Percentiles rank a stretch among this genome's conserved stretches.
Conservation (phyloP, 2,888 invertebrate species). For the Xestobium rufovillosum region DNA sequence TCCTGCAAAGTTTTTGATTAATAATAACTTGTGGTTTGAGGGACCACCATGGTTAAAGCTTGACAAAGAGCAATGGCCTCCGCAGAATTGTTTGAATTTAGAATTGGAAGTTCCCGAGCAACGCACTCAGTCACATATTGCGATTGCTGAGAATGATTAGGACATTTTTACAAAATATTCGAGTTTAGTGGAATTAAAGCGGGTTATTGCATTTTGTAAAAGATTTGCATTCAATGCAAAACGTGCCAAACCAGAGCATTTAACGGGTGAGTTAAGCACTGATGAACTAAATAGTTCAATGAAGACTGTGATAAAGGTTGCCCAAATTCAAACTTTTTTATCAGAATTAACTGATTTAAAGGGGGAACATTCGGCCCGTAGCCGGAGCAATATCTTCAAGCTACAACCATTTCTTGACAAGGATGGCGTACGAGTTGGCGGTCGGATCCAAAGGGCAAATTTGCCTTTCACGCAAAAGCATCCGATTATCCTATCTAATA, state of each 20-base stretch:
- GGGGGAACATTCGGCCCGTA: no score
- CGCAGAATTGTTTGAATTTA: background rate
- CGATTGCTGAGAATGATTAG: background rate
- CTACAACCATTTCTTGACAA: constrained; percentile 23
- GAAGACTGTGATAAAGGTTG: no score
- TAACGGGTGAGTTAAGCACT: no score
- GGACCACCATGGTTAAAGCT: no score
- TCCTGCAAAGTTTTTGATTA: constrained; percentile 4
- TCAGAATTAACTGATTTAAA: no score
- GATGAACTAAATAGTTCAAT: no score
- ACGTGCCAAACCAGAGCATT: no score
- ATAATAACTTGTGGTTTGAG: constrained; percentile 11
- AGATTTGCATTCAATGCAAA: no score
- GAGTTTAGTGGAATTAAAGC: constrained; percentile 12
- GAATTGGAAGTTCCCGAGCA: background rate
- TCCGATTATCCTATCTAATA: no score
- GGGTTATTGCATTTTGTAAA: constrained; percentile 12
- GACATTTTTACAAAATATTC: constrained; percentile 15
- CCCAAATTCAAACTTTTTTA: no score
- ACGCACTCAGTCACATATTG: background rate
- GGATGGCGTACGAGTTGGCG: constrained; percentile 15
- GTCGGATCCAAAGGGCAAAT: constrained; percentile 8
- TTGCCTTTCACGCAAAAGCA: no score
- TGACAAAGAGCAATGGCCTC: no score
- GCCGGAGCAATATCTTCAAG: constrained; percentile 8